Evolutionary conservation across 1,140 invertebrate species (phyloP).

Genomic region (Amyelois transitella): DNA sequence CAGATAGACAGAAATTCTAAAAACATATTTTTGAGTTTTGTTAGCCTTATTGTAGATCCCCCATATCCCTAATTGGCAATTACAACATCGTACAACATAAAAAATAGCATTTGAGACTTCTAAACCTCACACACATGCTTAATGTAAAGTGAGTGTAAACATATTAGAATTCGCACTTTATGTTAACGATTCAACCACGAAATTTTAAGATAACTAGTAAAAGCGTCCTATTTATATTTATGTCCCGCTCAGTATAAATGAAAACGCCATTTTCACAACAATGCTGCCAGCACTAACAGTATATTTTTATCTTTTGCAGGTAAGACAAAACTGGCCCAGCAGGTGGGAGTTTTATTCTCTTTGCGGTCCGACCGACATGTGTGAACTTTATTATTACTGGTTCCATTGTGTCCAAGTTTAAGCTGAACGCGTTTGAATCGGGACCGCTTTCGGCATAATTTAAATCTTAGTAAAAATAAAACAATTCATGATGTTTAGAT

Average conservation of each 20-base stretch:
- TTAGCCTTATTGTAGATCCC: too few species aligned
- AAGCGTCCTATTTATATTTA: neutral
- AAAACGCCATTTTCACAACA: neutral
- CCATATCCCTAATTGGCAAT: too few species aligned
- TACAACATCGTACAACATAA: too few species aligned
- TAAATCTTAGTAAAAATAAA: neutral
- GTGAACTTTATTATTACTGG: constrained; percentile 57
- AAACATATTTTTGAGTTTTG: too few species aligned
- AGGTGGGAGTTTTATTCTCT: constrained; percentile 57
- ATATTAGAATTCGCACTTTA: too few species aligned
- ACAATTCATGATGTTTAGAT: neutral
- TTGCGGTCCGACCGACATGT: constrained; percentile 45
- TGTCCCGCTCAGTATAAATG: neutral
- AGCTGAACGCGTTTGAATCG: neutral
- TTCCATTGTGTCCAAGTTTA: constrained; percentile 34
- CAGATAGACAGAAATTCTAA: too few species aligned
- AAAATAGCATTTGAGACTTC: too few species aligned
- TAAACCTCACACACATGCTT: too few species aligned
- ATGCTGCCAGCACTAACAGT: constrained; percentile 29
- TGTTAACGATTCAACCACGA: neutral
- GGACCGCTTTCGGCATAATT: neutral
- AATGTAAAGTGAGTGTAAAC: too few species aligned
- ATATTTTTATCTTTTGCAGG: constrained; percentile 56
- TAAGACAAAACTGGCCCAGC: constrained; percentile 44
- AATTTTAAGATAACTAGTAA: neutral